These are phyloP conservation scores for Spinus pinus DNA, from an alignment of 2,797 vertebrate genomes.

Conservation along the genomic window DNA sequence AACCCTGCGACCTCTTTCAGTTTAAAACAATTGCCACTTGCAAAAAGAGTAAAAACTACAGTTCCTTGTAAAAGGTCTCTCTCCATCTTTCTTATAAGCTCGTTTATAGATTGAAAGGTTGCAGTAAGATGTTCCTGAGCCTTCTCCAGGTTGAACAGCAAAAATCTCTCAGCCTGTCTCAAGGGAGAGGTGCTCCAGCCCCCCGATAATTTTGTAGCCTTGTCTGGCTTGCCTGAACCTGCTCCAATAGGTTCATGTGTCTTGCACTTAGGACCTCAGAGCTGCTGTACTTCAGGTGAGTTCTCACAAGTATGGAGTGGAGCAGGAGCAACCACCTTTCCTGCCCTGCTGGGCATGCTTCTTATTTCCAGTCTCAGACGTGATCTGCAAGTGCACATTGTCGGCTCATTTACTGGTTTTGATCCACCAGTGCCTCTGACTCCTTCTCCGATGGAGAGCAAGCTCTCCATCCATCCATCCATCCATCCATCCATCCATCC, in stretches of 20 bases:
- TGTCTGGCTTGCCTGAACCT: background rate
- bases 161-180: background rate
- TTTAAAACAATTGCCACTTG: background rate
- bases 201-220: accelerated
- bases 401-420: accelerated
- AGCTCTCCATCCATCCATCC: background rate
- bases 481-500: background rate
- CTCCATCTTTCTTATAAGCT: background rate
- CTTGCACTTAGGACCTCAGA: background rate
- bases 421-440: background rate
- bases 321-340: background rate
- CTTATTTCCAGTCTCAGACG: background rate
- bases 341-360: background rate
- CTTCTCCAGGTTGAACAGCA: background rate
- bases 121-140: background rate
- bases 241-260: background rate
- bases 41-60: background rate
- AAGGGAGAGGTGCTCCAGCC: accelerated
- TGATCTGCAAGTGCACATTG: accelerated
- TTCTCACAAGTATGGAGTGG: accelerated
- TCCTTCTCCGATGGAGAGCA: background rate
- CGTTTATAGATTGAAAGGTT: background rate
- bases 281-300: background rate
- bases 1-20: background rate
- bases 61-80: background rate